Base-by-base conservation (phyloP, 2,113 vertebrate species). In the Chaenocephalus aceratus region DNA sequence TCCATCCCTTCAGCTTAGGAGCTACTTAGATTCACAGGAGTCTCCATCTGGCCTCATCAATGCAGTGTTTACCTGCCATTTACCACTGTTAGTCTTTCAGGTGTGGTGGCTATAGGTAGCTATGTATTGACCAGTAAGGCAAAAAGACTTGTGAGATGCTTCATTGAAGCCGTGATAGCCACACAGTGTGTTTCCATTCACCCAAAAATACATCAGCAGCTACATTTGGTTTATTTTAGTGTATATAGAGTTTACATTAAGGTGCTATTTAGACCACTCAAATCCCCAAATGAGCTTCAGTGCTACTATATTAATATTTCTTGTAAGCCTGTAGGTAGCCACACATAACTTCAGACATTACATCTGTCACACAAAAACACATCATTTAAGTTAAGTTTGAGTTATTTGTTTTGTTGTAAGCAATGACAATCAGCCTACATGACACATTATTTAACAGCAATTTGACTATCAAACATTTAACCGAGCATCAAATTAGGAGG, bases 1-100 rank as follows among this genome's bases (percentile, higher is more conserved):
- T 91, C 89, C 88, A 83, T 89, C 89, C 89, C 90, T 80, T 85
- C 81, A 86, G 86, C 82, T 92, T 91, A 90, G 84, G 49, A 73
- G 61, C 77, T 81, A 82, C 82, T 86, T 54, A 89, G 80, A 89
- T 80, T 82, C 79, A 86, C 77, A 82, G 67, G 56, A 86, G 68
- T 64, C 58, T 34, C 74, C 61, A 83, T 83, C 81, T 83, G 74
- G 72, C 58, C 53, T 88, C 79, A 92, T 88, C 86, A 90, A 74
- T 79, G 79, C 75, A 79, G 68, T 83, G 76, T 90, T 94, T 86
- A 94, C 84, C 91, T 91, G 89, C 78, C 70, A 75, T 73, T 56
- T 79, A 72, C 71, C 72, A 79, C 54, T 56, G 64, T 81, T 80
- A 63, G 71, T 88, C 69, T 88, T 83, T 75, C 61, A 73, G 83